Percentiles rank a stretch among this genome's conserved stretches.
Conservation (phyloP, 2,797 vertebrate genomes). For the Moxostoma hubbsi region DNA sequence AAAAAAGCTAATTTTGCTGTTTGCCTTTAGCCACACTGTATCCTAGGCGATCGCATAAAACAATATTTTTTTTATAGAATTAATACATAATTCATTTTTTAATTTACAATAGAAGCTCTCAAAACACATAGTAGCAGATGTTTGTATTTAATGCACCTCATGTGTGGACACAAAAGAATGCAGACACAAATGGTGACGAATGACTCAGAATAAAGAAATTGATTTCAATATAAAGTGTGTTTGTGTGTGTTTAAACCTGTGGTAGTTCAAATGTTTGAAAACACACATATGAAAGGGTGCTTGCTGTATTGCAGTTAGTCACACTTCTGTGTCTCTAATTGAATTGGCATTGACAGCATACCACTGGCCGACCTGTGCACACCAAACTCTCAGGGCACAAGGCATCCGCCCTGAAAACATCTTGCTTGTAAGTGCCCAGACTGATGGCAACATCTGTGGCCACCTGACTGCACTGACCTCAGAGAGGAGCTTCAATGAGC, state of each 20-base stretch:
- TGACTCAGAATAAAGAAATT: too few relatives aligned
- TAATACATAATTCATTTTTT: too few relatives aligned
- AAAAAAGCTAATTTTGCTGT: too few relatives aligned
- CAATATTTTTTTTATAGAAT: too few relatives aligned
- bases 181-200: too few relatives aligned
- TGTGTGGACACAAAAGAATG: too few relatives aligned
- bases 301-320: slow-evolving; percentile 83
- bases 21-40: too few relatives aligned
- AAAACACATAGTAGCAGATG: too few relatives aligned
- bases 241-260: slow-evolving; percentile 37
- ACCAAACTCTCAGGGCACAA: slow-evolving; percentile 71
- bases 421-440: slow-evolving; percentile 76
- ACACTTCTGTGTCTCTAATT: slow-evolving; percentile 90
- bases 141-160: too few relatives aligned
- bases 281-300: slow-evolving; percentile 85
- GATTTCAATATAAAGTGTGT: too few relatives aligned
- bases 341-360: slow-evolving; percentile 92
- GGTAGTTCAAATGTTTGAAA: slow-evolving; percentile 48
- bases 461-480: slow-evolving; percentile 72
- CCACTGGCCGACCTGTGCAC: slow-evolving; percentile 80
- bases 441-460: slow-evolving; percentile 90
- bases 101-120: too few relatives aligned
- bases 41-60: too few relatives aligned
- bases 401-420: slow-evolving; percentile 83
- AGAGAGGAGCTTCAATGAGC: slow-evolving; percentile 78